phyloP scores from a whole-genome alignment of 2,888 invertebrate species.

The Bedellia somnulentella region DNA sequence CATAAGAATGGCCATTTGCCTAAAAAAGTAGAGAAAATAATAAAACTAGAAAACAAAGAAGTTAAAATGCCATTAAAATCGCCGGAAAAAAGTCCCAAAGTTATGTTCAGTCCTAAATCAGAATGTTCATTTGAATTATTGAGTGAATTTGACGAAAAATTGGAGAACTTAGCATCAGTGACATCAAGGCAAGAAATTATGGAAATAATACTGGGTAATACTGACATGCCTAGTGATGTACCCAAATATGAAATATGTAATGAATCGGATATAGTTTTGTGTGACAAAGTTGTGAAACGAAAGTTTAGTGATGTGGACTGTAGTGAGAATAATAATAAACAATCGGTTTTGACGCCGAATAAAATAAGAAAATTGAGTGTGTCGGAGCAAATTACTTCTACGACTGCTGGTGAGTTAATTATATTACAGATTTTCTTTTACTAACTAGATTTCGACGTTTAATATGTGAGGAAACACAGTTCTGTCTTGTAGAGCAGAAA shows the following conservation, averaged over 20 bases:
- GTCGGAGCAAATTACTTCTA: conserved; percentile 45
- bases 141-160: conserved; percentile 42
- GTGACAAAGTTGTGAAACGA: conserved; percentile 24
- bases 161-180: conserved; percentile 45
- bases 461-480: too few species aligned
- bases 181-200: conserved; percentile 48
- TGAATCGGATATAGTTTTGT: conserved; percentile 28
- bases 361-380: conserved; percentile 40
- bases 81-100: too few species aligned
- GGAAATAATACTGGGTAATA: conserved; percentile 53
- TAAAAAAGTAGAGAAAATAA: too few species aligned
- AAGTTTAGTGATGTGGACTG: conserved; percentile 28
- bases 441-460: too few species aligned
- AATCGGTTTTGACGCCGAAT: conserved; percentile 29
- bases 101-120: conserved; percentile 42
- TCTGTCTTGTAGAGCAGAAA: too few species aligned
- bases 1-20: too few species aligned
- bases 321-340: conserved; percentile 30
- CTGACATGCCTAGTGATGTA: conserved; percentile 27
- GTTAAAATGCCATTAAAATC: conserved; percentile 32
- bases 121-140: conserved; percentile 46
- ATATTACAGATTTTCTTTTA: neutral
- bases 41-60: conserved; percentile 21
- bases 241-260: conserved; percentile 37
- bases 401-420: conserved; percentile 32